Conservation (phyloP, 2,113 vertebrate genomes). For the Mesembrinibis cayennensis region DNA sequence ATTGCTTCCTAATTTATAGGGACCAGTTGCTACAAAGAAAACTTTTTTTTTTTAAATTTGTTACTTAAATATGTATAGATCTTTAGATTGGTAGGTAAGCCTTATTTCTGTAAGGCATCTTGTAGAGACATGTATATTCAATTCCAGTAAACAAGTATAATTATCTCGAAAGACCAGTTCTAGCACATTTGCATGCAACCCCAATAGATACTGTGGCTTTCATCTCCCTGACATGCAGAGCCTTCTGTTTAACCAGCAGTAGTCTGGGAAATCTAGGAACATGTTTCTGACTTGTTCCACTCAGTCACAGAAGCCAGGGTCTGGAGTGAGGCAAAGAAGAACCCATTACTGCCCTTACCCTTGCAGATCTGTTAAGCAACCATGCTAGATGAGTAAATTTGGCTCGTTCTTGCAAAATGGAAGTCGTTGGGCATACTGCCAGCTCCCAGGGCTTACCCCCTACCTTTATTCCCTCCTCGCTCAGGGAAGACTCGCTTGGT, state of each 20-base stretch:
- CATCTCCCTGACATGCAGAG: not conserved
- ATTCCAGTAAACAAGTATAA: constrained; percentile 14
- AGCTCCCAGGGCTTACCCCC: not conserved
- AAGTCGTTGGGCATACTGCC: not conserved
- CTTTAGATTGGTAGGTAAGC: not conserved
- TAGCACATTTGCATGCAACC: not conserved
- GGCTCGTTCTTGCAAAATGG: not conserved
- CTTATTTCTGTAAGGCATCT: not conserved
- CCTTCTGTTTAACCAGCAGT: not conserved
- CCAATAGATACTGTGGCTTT: not conserved
- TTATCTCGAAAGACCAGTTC: constrained; percentile 62
- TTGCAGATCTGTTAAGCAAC: not conserved
- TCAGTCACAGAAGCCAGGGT: not conserved
- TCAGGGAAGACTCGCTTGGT: not conserved
- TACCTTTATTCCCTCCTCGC: not conserved
- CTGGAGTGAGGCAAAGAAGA: not conserved
- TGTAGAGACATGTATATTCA: constrained; percentile 14
- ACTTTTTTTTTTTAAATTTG: not conserved
- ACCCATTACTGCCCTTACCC: not conserved
- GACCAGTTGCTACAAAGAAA: not conserved
- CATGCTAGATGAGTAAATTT: not conserved
- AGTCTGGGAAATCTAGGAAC: not conserved
- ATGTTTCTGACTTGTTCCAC: not conserved
- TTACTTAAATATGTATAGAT: not conserved
- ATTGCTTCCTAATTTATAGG: not conserved